These are phyloP conservation scores for Pyrrhosoma nymphula DNA, from an alignment of 2,888 invertebrate genomes.

Conservation along the genomic window DNA sequence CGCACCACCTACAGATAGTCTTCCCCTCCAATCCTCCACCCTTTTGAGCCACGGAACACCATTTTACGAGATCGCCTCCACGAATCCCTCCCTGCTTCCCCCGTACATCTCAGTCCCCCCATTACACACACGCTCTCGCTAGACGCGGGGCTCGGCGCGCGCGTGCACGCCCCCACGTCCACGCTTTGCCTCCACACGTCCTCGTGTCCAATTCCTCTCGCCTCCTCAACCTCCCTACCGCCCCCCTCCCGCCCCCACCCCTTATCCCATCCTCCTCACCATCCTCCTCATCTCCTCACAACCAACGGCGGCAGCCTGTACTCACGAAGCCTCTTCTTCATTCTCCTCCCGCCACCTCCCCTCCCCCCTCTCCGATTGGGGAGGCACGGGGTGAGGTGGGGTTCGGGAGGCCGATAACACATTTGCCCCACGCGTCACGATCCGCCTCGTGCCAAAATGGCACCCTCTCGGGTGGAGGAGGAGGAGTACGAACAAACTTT, in stretches of 20 bases:
- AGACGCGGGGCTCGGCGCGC: not conserved
- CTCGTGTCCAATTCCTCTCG: conserved; percentile 13
- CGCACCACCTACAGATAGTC: not conserved
- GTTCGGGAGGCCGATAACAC: not conserved
- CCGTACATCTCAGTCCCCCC: no score
- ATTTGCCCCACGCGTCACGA: conserved; percentile 32
- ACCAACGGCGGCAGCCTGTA: not conserved
- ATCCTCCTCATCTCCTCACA: not conserved
- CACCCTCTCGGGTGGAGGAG: not conserved
- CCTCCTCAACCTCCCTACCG: not conserved
- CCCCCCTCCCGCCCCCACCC: not conserved
- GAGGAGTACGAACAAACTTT: not conserved
- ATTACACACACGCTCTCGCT: no score
- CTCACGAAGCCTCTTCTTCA: no score
- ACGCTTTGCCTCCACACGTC: not conserved
- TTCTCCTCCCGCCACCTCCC: not conserved
- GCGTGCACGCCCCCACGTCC: conserved; percentile 13
- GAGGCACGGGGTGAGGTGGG: not conserved
- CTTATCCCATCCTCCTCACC: not conserved
- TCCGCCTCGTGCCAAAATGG: conserved; percentile 15
- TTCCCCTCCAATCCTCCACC: not conserved
- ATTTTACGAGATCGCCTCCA: not conserved
- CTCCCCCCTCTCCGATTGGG: not conserved
- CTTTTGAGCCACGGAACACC: not conserved
- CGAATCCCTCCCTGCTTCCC: not conserved